Conservation (phyloP, 2,797 vertebrate genomes). For the Poeciliopsis gracilis region DNA sequence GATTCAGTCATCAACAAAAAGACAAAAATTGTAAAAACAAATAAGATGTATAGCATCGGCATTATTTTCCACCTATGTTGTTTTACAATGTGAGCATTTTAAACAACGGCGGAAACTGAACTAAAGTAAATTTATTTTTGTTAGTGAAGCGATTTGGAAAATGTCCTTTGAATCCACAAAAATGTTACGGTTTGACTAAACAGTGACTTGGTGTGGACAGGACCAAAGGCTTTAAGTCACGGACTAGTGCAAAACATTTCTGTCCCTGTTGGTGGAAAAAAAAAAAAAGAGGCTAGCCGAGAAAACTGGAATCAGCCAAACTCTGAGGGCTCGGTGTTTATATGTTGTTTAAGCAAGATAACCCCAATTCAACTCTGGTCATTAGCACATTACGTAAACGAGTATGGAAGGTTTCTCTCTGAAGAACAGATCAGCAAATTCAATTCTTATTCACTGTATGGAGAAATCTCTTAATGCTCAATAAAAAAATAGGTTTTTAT, state of each 20-base stretch:
- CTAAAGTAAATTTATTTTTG: background rate
- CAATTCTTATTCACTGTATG: background rate
- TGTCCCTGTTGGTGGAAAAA: background rate
- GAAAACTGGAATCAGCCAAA: background rate
- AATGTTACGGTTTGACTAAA: no score
- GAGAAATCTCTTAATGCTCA: background rate
- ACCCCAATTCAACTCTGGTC: background rate
- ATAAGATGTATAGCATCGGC: background rate
- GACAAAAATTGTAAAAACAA: background rate
- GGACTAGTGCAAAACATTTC: background rate
- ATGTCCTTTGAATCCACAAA: no score
- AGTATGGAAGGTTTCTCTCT: background rate
- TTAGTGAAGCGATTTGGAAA: background rate
- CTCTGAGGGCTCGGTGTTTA: background rate
- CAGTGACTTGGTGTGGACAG: no score
- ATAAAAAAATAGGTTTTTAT: background rate
- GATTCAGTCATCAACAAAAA: constrained; percentile 12
- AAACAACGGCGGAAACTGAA: background rate
- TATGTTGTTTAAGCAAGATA: background rate
- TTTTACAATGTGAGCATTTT: background rate
- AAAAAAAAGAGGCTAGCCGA: background rate
- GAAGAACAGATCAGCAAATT: background rate
- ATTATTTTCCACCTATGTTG: background rate
- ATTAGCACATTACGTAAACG: background rate
- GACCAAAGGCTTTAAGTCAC: no score